These are phyloP conservation scores for Paralvinella palmiformis DNA, from an alignment of 1,140 invertebrate genomes.

Conservation along the genomic window DNA sequence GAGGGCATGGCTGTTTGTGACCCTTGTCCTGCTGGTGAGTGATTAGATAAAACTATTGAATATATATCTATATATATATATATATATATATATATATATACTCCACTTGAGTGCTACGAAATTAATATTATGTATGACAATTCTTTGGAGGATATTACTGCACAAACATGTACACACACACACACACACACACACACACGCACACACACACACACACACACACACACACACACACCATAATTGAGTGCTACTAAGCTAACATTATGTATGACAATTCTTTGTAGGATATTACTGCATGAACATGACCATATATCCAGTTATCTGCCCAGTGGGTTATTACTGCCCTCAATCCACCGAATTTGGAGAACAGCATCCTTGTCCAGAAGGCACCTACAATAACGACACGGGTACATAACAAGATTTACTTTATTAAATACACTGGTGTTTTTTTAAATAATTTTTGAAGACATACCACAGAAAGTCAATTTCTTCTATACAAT, in stretches of 20 bases:
- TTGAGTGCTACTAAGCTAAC: too few species aligned
- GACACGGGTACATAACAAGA: constrained; percentile 8
- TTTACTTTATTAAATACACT: too few species aligned
- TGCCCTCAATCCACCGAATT: constrained; percentile 37
- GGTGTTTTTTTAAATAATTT: too few species aligned
- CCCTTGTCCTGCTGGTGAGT: constrained; percentile 35
- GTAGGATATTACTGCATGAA: constrained; percentile 43
- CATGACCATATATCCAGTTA: constrained; percentile 33
- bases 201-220: too few species aligned
- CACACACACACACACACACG: too few species aligned
- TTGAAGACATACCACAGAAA: too few species aligned
- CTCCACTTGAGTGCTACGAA: too few species aligned
- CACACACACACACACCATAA: too few species aligned
- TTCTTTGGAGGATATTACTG: too few species aligned
- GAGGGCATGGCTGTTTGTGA: constrained; percentile 28
- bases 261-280: constrained; percentile 28
- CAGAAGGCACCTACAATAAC: constrained; percentile 35
- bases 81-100: constrained; percentile 33
- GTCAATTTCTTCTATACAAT: not conserved
- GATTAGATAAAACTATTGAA: constrained; percentile 32
- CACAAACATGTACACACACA: too few species aligned
- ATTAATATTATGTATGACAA: too few species aligned
- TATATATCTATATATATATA: constrained; percentile 39
- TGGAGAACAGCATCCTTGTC: constrained; percentile 36
- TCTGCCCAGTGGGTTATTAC: constrained; percentile 39